phyloP scores from a whole-genome alignment of 2,113 vertebrate genomes.

The Mungos mungo region DNA sequence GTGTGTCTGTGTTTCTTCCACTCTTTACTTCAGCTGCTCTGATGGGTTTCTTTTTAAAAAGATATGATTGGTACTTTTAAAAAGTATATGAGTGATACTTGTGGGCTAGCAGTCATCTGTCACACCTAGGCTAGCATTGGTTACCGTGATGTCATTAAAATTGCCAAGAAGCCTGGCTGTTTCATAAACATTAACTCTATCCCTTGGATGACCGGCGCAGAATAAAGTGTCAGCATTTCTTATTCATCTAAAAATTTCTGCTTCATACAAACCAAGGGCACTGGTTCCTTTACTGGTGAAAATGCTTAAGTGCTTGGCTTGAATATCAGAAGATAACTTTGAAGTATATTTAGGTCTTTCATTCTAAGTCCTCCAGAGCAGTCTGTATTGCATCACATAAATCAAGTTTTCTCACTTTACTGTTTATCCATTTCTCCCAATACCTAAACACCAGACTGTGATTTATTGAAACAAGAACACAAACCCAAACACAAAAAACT shows the following conservation, averaged over 20 bases:
- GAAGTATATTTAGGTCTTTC: background rate
- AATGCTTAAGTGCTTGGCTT: constrained; percentile 26
- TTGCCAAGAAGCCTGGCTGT: background rate
- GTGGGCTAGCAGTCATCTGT: background rate
- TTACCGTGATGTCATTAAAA: background rate
- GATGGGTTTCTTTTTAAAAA: constrained; percentile 47
- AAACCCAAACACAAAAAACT: background rate
- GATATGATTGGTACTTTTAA: constrained; percentile 21
- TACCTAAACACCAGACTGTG: background rate
- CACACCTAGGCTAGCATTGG: background rate
- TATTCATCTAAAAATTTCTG: constrained; percentile 1
- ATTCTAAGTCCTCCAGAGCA: constrained; percentile 22
- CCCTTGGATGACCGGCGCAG: background rate
- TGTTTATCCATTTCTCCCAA: background rate
- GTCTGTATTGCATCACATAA: background rate
- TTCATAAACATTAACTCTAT: background rate
- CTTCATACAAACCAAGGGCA: background rate
- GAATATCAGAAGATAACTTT: constrained; percentile 37
- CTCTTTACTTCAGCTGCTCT: background rate
- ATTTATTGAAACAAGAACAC: background rate
- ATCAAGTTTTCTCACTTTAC: background rate
- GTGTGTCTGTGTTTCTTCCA: constrained; percentile 55
- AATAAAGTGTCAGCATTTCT: background rate
- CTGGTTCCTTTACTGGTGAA: background rate
- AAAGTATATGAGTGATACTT: constrained; percentile 22